These are phyloP conservation scores for Oegoconia quadripuncta DNA, from an alignment of 2,888 invertebrate species.

Conservation along the genomic window DNA sequence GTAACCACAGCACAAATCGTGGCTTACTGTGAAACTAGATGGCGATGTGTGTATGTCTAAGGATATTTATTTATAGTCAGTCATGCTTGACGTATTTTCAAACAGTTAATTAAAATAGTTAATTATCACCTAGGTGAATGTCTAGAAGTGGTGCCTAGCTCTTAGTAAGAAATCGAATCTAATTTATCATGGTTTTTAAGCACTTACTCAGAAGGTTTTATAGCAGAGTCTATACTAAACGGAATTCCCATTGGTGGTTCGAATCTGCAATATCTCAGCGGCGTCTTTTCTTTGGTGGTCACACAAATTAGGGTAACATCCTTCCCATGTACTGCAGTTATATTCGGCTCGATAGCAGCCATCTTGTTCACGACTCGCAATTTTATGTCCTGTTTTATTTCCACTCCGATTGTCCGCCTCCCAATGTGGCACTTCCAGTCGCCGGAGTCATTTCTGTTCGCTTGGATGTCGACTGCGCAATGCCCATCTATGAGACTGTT, in stretches of 20 bases:
- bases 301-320: conserved; percentile 56
- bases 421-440: conserved; percentile 74
- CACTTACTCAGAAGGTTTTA: conserved; percentile 54
- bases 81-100: no score
- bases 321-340: conserved; percentile 46
- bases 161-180: conserved; percentile 3
- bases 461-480: conserved; percentile 53
- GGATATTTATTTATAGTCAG: no score
- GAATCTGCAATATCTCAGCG: conserved; percentile 71
- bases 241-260: conserved; percentile 63
- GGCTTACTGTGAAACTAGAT: no score
- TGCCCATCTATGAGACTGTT: conserved; percentile 49
- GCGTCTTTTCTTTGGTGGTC: conserved; percentile 47
- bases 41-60: no score
- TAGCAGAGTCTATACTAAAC: conserved; percentile 61
- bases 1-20: no score
- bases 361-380: conserved; percentile 53
- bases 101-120: no score
- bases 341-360: conserved; percentile 50
- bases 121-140: no score
- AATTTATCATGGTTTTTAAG: neutral
- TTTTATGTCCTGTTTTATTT: conserved; percentile 46
- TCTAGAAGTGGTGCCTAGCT: no score
- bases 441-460: conserved; percentile 48
- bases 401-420: conserved; percentile 40